Base-by-base conservation (phyloP, 2,113 vertebrate genomes). In the Paraplagusia blochii region DNA sequence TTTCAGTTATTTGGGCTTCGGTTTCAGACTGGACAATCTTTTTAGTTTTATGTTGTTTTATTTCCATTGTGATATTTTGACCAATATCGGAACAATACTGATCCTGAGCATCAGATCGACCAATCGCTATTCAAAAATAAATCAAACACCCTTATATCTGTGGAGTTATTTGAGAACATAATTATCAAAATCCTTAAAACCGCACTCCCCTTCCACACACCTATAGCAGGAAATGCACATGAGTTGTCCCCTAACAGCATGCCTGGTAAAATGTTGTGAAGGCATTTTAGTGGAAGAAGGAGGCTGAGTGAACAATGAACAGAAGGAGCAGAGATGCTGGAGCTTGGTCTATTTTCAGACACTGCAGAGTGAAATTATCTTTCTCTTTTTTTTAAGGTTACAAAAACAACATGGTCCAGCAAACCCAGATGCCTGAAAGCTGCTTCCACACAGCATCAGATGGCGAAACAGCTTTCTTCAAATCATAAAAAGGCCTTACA, bases 401-500 rank as follows among this genome's bases (percentile, higher is more conserved):
- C 0, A 19, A 34, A 65, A 38, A 43, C 0, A 2, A 18, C n/a
- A 39, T 11, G 18, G 34, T 18, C 13, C 18, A 2, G 9, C 13
- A 12, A 38, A 58, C 12, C 15, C 19, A 38, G 22, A 48, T 45
- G 44, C 43, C 38, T 51, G n/a, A 45, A 60, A 42, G 11, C 8
- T 2, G 10, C 16, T 36, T 51, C 55, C 33, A 54, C 47, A 53
- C 16, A 42, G 13, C 15, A 11, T 44, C 47, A 39, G 42, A 51
- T 50, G 42, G 36, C 18, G 22, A 15, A 66, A 47, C 22, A 22
- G 17, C 43, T 60, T 56, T 62, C 15, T 53, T 64, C 48, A 3
- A 66, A 62, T 35, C 29, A 61, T 50, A 15, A 39, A 57, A 50
- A 35, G 40, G 22, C 61, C 35, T 50, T 9, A 8, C 40, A 61